phyloP scores from a whole-genome alignment of 2,888 invertebrate genomes.

The Platerodrilus igneus region DNA sequence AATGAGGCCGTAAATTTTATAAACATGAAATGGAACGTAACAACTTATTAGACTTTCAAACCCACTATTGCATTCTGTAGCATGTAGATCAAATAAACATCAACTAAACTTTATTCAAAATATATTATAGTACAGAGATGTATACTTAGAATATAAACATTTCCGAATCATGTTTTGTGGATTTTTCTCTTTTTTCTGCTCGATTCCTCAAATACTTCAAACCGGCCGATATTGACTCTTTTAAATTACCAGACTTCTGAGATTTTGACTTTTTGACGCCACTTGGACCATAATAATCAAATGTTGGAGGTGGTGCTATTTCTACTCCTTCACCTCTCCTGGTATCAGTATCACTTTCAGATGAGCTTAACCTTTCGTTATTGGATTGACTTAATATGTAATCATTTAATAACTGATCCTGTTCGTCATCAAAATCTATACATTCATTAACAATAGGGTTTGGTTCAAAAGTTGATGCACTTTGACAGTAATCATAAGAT shows the following conservation, averaged over 20 bases:
- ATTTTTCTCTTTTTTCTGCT: slow-evolving; percentile 47
- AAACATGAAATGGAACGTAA: too few species aligned
- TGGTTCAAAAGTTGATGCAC: slow-evolving; percentile 15
- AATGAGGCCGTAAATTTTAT: too few species aligned
- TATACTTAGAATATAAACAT: slow-evolving; percentile 29
- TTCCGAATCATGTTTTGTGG: slow-evolving; percentile 23
- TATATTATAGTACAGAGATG: too few species aligned
- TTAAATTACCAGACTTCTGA: slow-evolving; percentile 33
- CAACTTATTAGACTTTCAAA: too few species aligned
- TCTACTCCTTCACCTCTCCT: slow-evolving; percentile 49
- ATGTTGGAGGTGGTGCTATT: slow-evolving; percentile 63
- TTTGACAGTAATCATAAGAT: not conserved
- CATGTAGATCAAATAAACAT: too few species aligned
- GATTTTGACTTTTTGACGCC: slow-evolving; percentile 35
- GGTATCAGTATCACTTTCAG: slow-evolving; percentile 11
- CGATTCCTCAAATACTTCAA: slow-evolving; percentile 52
- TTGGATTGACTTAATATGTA: slow-evolving; percentile 14
- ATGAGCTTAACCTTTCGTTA: slow-evolving; percentile 7
- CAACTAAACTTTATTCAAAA: too few species aligned
- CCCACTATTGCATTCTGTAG: too few species aligned
- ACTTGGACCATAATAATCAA: slow-evolving; percentile 58
- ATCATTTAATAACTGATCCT: slow-evolving; percentile 28
- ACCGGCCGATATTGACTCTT: slow-evolving; percentile 54
- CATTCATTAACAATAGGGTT: slow-evolving; percentile 33
- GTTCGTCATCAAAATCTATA: slow-evolving; percentile 27